Base-by-base conservation (phyloP, 2,113 vertebrate genomes). In the Canis aureus region DNA sequence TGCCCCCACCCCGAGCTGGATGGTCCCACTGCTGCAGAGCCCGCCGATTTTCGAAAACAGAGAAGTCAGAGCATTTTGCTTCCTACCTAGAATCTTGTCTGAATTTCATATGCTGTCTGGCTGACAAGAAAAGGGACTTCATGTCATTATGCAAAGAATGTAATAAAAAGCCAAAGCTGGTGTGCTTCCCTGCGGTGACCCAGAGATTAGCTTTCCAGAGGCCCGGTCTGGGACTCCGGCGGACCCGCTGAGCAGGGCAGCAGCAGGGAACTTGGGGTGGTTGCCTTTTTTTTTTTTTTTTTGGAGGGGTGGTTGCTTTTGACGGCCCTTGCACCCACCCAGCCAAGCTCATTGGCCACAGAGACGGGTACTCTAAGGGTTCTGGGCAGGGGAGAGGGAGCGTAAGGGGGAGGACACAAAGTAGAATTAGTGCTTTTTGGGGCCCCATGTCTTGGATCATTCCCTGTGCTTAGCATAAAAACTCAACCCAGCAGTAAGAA, bases 71-170 rank as follows among this genome's bases (percentile, higher is more conserved):
- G 51, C 51, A 16, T 55, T 82, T 64, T 66, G 64, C 64, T 69
- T 49, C 59, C 22, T 67, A 49, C 59, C 22, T 67, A 49, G 59
- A 74, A n/a, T 85, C 69, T 64, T 74, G 73, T 62, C 76, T 91
- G 71, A 74, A 57, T 86, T 94, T 64, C 35, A 23, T 53, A 5
- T 84, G 76, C 86, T 83, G 80, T 78, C n/a, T 7, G 29, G 69
- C 76, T 95, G 91, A 74, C 43, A 81, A 90, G 69, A 92, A 76
- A 95, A 87, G 60, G 80, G 80, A 81, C 76, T 96, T 88, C 23
- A 2, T 62, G 83, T 69, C 86, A 62, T 97, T 96, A 96, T 94
- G 93, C 60, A 96, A 95, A 91, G 90, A 97, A 91, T 91, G 66
- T 83, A 84, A 96, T 89, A 78, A 96, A 97, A 97, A 94, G 86